phyloP scores from a whole-genome alignment of 2,113 vertebrate species.

The Bagarius yarrelli region DNA sequence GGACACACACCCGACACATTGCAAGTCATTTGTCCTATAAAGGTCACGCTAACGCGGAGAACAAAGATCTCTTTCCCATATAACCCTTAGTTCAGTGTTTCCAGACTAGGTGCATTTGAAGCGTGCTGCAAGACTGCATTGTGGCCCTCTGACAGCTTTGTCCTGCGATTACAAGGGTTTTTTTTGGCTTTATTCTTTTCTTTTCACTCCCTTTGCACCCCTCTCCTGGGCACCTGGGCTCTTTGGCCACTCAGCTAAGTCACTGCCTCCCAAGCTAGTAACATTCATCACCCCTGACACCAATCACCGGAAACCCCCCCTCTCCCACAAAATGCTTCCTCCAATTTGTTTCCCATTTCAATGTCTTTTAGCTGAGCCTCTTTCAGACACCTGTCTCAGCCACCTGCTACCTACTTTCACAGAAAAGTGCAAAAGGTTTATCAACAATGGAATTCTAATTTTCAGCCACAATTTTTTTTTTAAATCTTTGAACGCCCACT shows the following conservation, averaged over 20 bases:
- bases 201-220: slow-evolving; percentile 22
- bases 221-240: slow-evolving; percentile 46
- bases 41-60: slow-evolving; percentile 46
- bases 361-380: slow-evolving; percentile 55
- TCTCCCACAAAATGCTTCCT: slow-evolving; percentile 48
- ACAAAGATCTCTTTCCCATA: slow-evolving; percentile 35
- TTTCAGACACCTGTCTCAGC: slow-evolving; percentile 62
- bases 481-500: neutral
- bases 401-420: slow-evolving; percentile 56
- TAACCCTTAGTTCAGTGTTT: slow-evolving; percentile 32
- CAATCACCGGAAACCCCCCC: slow-evolving; percentile 50
- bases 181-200: slow-evolving; percentile 11
- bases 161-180: slow-evolving; percentile 35
- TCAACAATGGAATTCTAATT: slow-evolving; percentile 47
- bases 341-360: slow-evolving; percentile 59
- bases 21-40: slow-evolving; percentile 45
- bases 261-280: slow-evolving; percentile 47
- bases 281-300: slow-evolving; percentile 52
- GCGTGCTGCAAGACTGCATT: slow-evolving; percentile 10
- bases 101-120: slow-evolving; percentile 10
- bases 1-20: slow-evolving; percentile 37
- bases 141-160: slow-evolving; percentile 19
- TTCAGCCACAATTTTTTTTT: slow-evolving; percentile 33
- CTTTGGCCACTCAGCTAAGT: slow-evolving; percentile 47
- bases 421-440: slow-evolving; percentile 52